These are phyloP conservation scores for Chaenogobius annularis DNA, from an alignment of 2,113 vertebrate genomes.

Conservation along the genomic window DNA sequence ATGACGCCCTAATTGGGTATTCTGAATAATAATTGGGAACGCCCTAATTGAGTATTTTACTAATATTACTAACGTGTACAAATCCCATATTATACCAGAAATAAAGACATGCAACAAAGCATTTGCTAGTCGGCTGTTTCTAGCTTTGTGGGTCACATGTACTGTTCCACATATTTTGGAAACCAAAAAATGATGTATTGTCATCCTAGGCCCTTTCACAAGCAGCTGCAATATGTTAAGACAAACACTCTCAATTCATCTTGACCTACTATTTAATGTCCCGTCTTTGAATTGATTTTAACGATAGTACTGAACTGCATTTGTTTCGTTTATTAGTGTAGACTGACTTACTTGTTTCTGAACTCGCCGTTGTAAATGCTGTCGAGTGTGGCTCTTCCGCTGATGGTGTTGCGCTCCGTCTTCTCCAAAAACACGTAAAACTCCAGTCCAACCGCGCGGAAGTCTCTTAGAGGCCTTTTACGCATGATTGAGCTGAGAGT, in stretches of 20 bases:
- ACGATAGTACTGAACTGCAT: neutral
- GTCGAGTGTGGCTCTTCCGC: neutral
- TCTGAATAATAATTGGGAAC: neutral
- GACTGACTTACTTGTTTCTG: neutral
- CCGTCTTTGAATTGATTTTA: too few relatives aligned
- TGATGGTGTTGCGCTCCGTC: neutral
- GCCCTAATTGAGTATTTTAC: neutral
- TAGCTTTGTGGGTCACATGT: too few relatives aligned
- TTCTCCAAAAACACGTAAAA: neutral
- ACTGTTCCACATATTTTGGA: too few relatives aligned
- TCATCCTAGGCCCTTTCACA: too few relatives aligned
- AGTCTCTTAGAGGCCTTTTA: neutral
- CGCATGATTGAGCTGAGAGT: neutral
- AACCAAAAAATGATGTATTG: too few relatives aligned
- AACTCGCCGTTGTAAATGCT: neutral
- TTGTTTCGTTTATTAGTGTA: neutral
- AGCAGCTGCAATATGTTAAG: too few relatives aligned
- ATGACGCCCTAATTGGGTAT: too few relatives aligned
- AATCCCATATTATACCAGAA: too few relatives aligned
- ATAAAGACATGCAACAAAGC: too few relatives aligned
- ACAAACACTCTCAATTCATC: too few relatives aligned
- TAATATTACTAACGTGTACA: neutral
- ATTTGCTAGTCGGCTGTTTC: too few relatives aligned
- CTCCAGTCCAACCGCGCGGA: neutral
- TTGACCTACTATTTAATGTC: too few relatives aligned